Percentiles rank a stretch among this genome's conserved stretches.
Conservation (phyloP, 2,797 vertebrate genomes). For the Sparidentex hasta region DNA sequence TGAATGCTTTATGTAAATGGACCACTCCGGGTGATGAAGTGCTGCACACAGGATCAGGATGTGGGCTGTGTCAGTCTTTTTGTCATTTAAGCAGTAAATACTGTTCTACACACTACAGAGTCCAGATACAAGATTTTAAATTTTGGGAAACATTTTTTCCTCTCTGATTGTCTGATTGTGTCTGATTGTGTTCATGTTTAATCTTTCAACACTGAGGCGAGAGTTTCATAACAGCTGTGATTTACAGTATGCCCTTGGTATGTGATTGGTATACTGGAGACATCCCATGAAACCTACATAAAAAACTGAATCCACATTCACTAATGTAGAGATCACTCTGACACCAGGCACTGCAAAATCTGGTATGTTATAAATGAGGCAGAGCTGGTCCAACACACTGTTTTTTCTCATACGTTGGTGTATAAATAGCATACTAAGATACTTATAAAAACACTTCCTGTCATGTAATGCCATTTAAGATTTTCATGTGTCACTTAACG, state of each 20-base stretch:
- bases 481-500: too few species aligned
- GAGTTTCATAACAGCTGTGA: neutral
- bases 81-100: constrained; percentile 34
- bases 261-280: neutral
- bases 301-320: neutral
- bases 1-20: constrained; percentile 53
- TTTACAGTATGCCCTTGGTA: neutral
- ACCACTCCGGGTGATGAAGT: constrained; percentile 47
- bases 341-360: neutral
- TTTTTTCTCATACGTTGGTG: neutral
- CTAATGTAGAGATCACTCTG: neutral
- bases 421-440: too few species aligned
- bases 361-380: neutral
- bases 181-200: neutral
- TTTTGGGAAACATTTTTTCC: constrained; percentile 7
- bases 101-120: neutral
- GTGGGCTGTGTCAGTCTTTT: constrained; percentile 29
- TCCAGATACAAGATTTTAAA: neutral
- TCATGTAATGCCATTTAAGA: too few species aligned
- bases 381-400: neutral
- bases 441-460: too few species aligned
- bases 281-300: neutral
- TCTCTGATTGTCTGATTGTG: too few species aligned
- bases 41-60: constrained; percentile 35
- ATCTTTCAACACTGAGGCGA: neutral